Evolutionary conservation across 2,797 vertebrate species (phyloP), one percentile per base, ranked within the genome.

Genomic region (Meriones psammophilus): DNA sequence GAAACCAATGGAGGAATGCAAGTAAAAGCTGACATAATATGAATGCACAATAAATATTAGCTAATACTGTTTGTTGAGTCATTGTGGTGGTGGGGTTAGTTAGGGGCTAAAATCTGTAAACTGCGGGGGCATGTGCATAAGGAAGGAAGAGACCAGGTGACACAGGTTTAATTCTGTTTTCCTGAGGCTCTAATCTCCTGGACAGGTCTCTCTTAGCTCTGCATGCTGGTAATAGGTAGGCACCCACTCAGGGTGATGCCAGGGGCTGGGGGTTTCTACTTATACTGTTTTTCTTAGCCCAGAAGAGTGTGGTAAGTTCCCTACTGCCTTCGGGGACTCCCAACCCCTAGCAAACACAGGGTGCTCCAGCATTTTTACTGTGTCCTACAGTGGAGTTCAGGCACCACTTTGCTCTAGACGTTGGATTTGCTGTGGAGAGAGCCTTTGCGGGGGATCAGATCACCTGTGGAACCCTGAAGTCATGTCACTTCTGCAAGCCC

Each of bases 31-130:
- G 94, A 36, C 10, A 3, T 26, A 46, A 58, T 69, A 8, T 71
- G 81, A 58, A 88, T 62, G 87, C 90, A 69, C 85, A 96, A 95
- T 97, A 97, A 96, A 98, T 97, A 97, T 42, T 22, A 89, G 71
- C 60, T 88, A 84, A 88, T 94, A 69, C 87, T 80, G 80, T 83
- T 84, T 80, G 79, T 64, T 13, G 60, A 80, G 50, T 14, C 17
- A 42, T 42, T 42, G 22, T 1, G 54, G 64, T 2, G 58, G 69
- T 56, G 9, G 83, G 68, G 8, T 62, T 83, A 68, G 60, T 33
- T 7, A 56, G 77, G 88, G n/a, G 28, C 39, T 0, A 3, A 89
- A 93, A 36, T 46, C 79, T 46, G 50, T 8, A 14, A 50, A 36
- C 50, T 13, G 83, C 90, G 73, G 87, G 60, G 56, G 39, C 39